A percentile compares a stretch with the other conserved stretches of the same genome.
phyloP scores from a whole-genome alignment of 2,797 vertebrate genomes.

The Natrix natrix region DNA sequence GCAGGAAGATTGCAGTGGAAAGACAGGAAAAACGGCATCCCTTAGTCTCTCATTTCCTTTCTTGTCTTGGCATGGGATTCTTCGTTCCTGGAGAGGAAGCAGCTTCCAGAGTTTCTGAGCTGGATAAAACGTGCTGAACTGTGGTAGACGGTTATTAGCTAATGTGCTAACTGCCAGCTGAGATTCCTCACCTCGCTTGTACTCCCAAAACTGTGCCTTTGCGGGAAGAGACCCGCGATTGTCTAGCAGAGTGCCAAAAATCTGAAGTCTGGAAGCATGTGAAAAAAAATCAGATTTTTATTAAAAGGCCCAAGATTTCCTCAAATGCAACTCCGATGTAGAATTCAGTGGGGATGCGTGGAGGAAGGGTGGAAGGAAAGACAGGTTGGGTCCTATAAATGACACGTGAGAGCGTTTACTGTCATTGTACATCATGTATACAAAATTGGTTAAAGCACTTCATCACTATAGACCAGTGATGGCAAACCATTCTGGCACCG shows the following conservation, averaged over 20 bases:
- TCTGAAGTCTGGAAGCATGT: background rate
- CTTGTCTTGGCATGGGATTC: background rate
- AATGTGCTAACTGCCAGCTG: background rate
- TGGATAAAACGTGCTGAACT: background rate
- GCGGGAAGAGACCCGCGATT: background rate
- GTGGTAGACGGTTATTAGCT: background rate
- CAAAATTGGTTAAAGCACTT: too few relatives aligned
- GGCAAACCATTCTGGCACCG: too few relatives aligned
- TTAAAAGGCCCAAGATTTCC: background rate
- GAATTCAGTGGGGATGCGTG: background rate
- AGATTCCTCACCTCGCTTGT: background rate
- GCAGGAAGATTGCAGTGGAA: background rate
- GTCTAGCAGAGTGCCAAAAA: background rate
- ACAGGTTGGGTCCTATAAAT: background rate
- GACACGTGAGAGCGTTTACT: background rate
- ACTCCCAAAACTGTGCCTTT: background rate
- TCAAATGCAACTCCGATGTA: background rate
- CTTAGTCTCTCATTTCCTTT: background rate
- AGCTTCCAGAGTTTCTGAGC: background rate
- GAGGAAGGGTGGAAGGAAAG: background rate
- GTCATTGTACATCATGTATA: too few relatives aligned
- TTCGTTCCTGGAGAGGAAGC: background rate
- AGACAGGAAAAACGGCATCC: background rate
- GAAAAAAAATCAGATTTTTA: background rate
- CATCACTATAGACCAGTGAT: too few relatives aligned